Evolutionary conservation across 2,888 invertebrate genomes (phyloP), one percentile per base, ranked within the genome.

Genomic region (Trypoxylon attenuatum): DNA sequence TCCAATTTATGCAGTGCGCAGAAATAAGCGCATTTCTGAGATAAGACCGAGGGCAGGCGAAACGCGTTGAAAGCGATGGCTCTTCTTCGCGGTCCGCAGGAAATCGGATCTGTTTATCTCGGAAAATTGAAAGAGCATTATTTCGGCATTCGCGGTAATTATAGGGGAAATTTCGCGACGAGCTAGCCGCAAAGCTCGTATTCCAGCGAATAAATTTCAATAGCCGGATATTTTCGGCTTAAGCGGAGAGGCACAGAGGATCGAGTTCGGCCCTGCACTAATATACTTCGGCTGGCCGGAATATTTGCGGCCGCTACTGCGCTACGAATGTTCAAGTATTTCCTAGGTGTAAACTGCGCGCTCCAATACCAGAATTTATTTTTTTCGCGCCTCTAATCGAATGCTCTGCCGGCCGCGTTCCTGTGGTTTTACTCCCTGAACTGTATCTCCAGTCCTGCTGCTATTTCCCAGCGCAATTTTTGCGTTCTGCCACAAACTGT

Each of bases 271-370:
- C n/a, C n/a, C n/a, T n/a, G 6, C 16, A 16, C 41, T 41, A 19
- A 41, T 41, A 41, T 19, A 41, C 41, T 41, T n/a, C n/a, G 18
- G 41, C 41, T 8, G 3, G 41, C 6, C 5, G 41, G 41, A 49
- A 38, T 59, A 29, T 49, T 60, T 60, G 29, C 13, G 23, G 23
- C 33, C 15, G 18, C 19, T 8, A 29, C 10, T 15, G 8, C 27
- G 29, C 22, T 19, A 25, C 25, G 45, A 68, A 56, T 33, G 54
- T 23, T 16, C 45, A 52, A 52, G 51, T 57, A 54, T 62, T 57
- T 54, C 39, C 45, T 25, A 16, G 15, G 43, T 23, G 19, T n/a
- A n/a, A n/a, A n/a, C n/a, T n/a, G n/a, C n/a, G n/a, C n/a, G n/a
- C n/a, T n/a, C n/a, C n/a, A n/a, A n/a, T n/a, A n/a, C n/a, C n/a